These are phyloP conservation scores for Sebastes steindachneri DNA, from an alignment of 2,797 vertebrate species.

Conservation along the genomic window DNA sequence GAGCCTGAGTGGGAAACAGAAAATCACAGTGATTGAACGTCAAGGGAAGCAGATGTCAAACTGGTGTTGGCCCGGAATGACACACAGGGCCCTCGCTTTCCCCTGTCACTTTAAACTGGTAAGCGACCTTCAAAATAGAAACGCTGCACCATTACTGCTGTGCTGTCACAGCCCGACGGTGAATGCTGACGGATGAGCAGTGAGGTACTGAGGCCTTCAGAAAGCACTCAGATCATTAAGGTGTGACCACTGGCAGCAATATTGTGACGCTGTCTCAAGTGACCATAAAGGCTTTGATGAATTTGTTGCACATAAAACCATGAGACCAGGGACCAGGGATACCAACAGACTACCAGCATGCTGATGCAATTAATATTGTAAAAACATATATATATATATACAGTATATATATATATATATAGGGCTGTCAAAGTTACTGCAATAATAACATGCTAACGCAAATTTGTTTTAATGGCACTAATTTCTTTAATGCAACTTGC, in stretches of 20 bases:
- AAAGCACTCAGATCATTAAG: constrained; percentile 59
- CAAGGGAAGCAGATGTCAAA: constrained; percentile 76
- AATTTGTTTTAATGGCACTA: too few relatives aligned
- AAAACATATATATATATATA: not conserved
- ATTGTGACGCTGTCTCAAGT: constrained; percentile 14
- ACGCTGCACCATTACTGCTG: constrained; percentile 47
- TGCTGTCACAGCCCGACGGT: constrained; percentile 45
- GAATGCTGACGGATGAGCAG: constrained; percentile 56
- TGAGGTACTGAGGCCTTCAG: constrained; percentile 42
- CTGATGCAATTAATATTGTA: not conserved
- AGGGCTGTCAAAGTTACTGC: too few relatives aligned
- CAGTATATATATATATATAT: too few relatives aligned
- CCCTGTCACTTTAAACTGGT: constrained; percentile 69
- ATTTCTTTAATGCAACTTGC: too few relatives aligned
- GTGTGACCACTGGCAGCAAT: constrained; percentile 28
- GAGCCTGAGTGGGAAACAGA: constrained; percentile 50
- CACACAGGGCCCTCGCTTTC: constrained; percentile 53
- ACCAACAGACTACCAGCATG: not conserved
- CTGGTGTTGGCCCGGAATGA: constrained; percentile 58
- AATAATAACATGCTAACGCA: too few relatives aligned
- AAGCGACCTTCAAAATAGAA: constrained; percentile 74
- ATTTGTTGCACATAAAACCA: not conserved
- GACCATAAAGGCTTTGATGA: constrained; percentile 38
- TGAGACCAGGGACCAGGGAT: not conserved
- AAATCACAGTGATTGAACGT: constrained; percentile 73